Base-by-base conservation (phyloP, 2,888 invertebrate genomes). In the Rhagium mordax region DNA sequence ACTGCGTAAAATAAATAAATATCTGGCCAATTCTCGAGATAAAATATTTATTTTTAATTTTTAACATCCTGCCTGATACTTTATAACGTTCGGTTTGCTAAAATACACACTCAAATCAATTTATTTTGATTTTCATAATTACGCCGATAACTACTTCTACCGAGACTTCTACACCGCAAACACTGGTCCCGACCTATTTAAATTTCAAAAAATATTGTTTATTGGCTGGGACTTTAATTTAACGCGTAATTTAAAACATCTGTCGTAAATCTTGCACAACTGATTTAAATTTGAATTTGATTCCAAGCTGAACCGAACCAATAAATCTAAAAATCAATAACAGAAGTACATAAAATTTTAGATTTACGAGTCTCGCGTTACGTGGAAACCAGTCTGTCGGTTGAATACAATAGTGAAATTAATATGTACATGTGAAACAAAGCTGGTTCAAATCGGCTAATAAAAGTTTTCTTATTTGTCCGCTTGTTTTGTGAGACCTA, bases 261-360 rank as follows among this genome's bases (percentile, higher is more conserved):
- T 41, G 65, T 33, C 51, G 20, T 51, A 51, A 49, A 64, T 29
- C 33, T 65, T n/a, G 18, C 10, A 15, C 20, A 48, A 51, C 66
- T 21, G 53, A 67, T 57, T 55, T 55, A 41, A 67, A 67, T 67
- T 67, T 21, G 55, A 57, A 67, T 67, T 57, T 67, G 57, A 67
- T 57, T 47, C 24, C 66, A 49, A n/a, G 10, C 15, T 15, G 55
- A 21, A 47, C 47, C n/a, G 57, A 55, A 47, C 20, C 53, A n/a
- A 51, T 67, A 67, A 67, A 67, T 67, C 57, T 8, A 10, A 47
- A 57, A 67, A 67, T 47, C 66, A 21, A 57, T 67, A 47, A 67
- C 53, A 47, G 29, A 21, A 67, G 53, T 55, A 29, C 20, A 41
- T 65, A 53, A 65, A 65, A 53, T 65, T 53, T 29, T 55, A 21